Conservation (phyloP, 2,888 invertebrate species). For the Smittia sp. region DNA sequence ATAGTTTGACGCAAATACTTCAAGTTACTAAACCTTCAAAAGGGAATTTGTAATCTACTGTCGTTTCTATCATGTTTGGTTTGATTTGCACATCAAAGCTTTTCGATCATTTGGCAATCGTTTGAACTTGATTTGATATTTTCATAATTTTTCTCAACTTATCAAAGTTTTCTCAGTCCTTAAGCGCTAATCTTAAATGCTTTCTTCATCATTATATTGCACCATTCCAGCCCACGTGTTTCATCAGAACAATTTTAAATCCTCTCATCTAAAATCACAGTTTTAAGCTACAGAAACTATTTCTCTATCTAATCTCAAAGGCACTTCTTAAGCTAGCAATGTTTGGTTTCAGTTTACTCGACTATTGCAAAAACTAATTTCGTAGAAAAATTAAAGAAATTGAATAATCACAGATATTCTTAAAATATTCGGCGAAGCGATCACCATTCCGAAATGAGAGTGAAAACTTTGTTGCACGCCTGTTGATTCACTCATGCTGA, state of each 20-base stretch:
- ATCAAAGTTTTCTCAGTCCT: background rate
- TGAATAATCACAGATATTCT: conserved; percentile 7
- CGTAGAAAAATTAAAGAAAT: background rate
- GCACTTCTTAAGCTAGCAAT: background rate
- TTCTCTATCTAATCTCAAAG: background rate
- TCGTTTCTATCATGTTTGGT: background rate
- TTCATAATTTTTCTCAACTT: background rate
- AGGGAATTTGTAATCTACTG: background rate
- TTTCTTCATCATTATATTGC: conserved; percentile 2
- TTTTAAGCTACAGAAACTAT: background rate
- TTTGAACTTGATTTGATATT: too few relatives aligned
- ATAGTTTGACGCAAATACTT: background rate
- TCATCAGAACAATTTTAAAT: background rate
- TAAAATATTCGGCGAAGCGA: background rate
- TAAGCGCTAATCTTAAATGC: background rate
- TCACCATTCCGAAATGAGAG: background rate
- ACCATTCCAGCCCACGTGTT: conserved; percentile 14
- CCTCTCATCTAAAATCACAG: conserved; percentile 11
- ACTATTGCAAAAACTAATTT: background rate
- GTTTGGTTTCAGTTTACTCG: background rate
- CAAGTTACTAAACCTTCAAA: conserved; percentile 2
- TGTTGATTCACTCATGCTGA: background rate
- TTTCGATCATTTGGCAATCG: background rate
- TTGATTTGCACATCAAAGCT: too few relatives aligned
- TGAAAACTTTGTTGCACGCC: background rate